Evolutionary conservation across 2,888 invertebrate genomes (phyloP), one percentile per base, ranked within the genome.

Genomic region (Azorinus chamasolen): DNA sequence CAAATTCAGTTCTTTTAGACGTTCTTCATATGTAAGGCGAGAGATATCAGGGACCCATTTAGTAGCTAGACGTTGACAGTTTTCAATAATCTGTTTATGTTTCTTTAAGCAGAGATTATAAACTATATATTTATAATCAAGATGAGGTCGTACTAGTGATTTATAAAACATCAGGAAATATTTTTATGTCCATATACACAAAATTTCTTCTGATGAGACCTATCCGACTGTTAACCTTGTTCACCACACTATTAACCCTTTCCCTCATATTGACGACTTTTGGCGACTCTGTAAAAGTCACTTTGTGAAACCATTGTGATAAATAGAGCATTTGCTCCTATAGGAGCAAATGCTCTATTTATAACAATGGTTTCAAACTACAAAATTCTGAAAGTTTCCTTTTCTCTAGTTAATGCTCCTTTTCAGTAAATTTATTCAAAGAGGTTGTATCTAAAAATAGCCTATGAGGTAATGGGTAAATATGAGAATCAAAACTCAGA

Each of bases 141-240:
- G n/a, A 16, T 54, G 45, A 10, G 69, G 45, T 25, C 65, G 18
- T 3, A 65, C 20, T 8, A 64, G 41, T 2, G 65, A 12, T 41
- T 72, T 72, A 41, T 72, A 65, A 14, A 65, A 39, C 3, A 37
- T 59, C 18, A 65, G 18, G n/a, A 25, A 72, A 65, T 18, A 59
- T 16, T 1, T 18, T 14, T 24, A 54, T 62, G 39, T 63, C 63
- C 51, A 63, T 51, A 25, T 50, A 63, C 12, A 16, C 20, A 43
- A 39, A 63, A 24, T 45, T 46, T 39, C 58, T 39, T 18, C 51
- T 57, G 8, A 68, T 58, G 10, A 68, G 24, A 18, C 58, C 68
- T 20, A 57, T 48, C 14, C 50, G 20, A 18, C 43, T 39, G 39
- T 68, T 68, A 14, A 51, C 58, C 39, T 68, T 68, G 43, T n/a